phyloP scores from a whole-genome alignment of 2,888 invertebrate genomes.

The Schrankia costaestrigalis region DNA sequence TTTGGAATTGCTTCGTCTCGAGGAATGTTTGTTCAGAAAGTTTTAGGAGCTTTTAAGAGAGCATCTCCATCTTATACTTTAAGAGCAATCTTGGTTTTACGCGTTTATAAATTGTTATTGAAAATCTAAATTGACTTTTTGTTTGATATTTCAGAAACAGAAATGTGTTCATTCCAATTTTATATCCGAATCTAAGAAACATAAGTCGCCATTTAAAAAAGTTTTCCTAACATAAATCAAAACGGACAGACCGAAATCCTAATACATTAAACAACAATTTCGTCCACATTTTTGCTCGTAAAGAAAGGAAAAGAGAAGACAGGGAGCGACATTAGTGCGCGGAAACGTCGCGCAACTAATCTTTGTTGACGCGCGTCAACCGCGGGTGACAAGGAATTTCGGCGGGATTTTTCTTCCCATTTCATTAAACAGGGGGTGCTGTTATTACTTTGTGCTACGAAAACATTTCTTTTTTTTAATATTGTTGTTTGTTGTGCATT shows the following conservation, averaged over 20 bases:
- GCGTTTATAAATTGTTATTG: constrained; percentile 1
- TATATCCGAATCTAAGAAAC: not conserved
- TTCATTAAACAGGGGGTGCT: constrained; percentile 38
- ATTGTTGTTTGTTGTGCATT: constrained; percentile 9
- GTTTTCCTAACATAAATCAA: no score
- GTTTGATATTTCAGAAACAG: no score
- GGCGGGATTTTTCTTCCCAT: constrained; percentile 42
- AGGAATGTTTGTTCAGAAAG: constrained; percentile 13
- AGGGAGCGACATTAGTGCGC: constrained; percentile 14
- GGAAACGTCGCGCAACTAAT: constrained; percentile 34
- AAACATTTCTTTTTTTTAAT: constrained; percentile 19
- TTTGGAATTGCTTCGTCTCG: constrained; percentile 9
- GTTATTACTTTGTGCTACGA: constrained; percentile 26
- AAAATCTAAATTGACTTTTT: not conserved
- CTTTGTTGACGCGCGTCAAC: constrained; percentile 49
- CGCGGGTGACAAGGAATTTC: constrained; percentile 44
- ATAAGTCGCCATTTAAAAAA: no score
- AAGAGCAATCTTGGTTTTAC: constrained; percentile 2
- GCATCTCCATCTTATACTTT: constrained; percentile 1
- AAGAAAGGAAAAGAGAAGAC: constrained; percentile 1
- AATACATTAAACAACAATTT: not conserved
- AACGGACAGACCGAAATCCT: no score
- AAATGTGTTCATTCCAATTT: no score
- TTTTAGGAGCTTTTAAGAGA: constrained; percentile 1
- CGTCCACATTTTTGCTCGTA: not conserved